Percentiles rank a stretch among this genome's conserved stretches.
Conservation (phyloP, 2,888 invertebrate genomes). For the Orthosia incerta region DNA sequence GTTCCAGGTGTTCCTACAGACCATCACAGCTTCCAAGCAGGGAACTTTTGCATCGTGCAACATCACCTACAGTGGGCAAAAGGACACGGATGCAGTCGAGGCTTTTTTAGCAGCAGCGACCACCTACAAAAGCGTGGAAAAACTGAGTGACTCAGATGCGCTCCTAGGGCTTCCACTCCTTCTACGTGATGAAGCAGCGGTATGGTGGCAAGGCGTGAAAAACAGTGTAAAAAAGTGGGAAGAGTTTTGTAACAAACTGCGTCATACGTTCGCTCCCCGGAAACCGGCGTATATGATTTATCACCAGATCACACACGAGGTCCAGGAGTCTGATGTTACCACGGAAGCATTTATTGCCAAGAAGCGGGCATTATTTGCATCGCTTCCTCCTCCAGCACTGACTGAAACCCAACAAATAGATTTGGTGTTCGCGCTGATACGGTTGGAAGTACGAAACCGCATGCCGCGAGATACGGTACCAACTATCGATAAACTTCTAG, state of each 20-base stretch:
- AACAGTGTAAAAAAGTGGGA: background rate
- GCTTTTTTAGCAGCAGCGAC: too few species aligned
- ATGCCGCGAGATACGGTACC: slow-evolving; percentile 13
- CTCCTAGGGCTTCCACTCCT: slow-evolving; percentile 9
- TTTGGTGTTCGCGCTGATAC: background rate
- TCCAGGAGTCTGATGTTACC: slow-evolving; percentile 4
- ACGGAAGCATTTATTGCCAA: slow-evolving; percentile 11
- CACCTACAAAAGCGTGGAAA: background rate
- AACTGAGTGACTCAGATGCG: slow-evolving; percentile 15
- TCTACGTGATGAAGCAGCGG: slow-evolving; percentile 16
- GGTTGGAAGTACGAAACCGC: background rate
- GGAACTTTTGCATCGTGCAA: slow-evolving; percentile 4
- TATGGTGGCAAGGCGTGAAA: slow-evolving; percentile 10
- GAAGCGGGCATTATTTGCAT: background rate
- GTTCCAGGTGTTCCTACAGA: background rate
- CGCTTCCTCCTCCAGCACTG: background rate
- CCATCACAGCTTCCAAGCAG: background rate
- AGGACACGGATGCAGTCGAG: too few species aligned
- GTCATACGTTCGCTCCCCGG: slow-evolving; percentile 6
- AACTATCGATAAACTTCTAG: too few species aligned
- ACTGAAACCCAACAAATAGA: slow-evolving; percentile 8
- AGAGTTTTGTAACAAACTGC: slow-evolving; percentile 4
- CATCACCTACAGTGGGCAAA: slow-evolving; percentile 1
- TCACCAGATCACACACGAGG: slow-evolving; percentile 7
- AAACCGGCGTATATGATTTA: slow-evolving; percentile 5